Evolutionary conservation across 2,888 invertebrate genomes (phyloP).

Genomic region (Myopa tessellatipennis): DNA sequence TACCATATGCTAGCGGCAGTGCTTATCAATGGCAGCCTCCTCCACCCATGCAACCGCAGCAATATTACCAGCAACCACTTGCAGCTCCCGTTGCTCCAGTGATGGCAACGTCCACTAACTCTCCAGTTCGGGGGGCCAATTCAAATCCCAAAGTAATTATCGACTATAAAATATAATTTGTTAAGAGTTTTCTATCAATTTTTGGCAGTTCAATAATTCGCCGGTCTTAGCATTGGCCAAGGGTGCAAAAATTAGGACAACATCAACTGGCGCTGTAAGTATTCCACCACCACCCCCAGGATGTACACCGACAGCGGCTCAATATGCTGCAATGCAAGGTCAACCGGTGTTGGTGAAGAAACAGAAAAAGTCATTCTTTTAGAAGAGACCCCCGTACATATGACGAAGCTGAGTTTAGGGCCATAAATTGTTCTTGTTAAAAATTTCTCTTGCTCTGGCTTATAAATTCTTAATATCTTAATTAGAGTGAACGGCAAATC

Average conservation of each 20-base stretch:
- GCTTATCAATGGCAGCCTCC: conserved; percentile 22
- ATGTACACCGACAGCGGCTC: conserved; percentile 64
- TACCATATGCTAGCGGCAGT: not conserved
- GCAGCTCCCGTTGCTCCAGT: conserved; percentile 24
- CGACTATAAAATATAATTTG: conserved; percentile 16
- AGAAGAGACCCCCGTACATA: conserved; percentile 20
- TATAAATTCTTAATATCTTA: no score
- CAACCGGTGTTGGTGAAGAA: conserved; percentile 61
- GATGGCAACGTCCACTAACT: not conserved
- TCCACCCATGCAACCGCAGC: conserved; percentile 45
- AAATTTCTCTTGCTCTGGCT: no score
- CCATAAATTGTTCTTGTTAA: no score
- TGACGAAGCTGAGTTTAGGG: no score
- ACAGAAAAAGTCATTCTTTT: conserved; percentile 61
- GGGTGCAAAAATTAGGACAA: conserved; percentile 57
- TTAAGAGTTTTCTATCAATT: not conserved
- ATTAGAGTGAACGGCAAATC: no score
- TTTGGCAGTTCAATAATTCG: not conserved
- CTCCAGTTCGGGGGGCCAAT: conserved; percentile 11
- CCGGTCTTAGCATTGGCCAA: conserved; percentile 53
- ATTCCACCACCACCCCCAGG: conserved; percentile 68
- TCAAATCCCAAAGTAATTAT: conserved; percentile 20
- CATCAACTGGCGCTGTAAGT: conserved; percentile 56
- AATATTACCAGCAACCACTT: conserved; percentile 40
- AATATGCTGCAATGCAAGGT: conserved; percentile 65